Evolutionary conservation across 2,888 invertebrate genomes (phyloP), one percentile per base, ranked within the genome.

Genomic region (Dasypogon diadema): DNA sequence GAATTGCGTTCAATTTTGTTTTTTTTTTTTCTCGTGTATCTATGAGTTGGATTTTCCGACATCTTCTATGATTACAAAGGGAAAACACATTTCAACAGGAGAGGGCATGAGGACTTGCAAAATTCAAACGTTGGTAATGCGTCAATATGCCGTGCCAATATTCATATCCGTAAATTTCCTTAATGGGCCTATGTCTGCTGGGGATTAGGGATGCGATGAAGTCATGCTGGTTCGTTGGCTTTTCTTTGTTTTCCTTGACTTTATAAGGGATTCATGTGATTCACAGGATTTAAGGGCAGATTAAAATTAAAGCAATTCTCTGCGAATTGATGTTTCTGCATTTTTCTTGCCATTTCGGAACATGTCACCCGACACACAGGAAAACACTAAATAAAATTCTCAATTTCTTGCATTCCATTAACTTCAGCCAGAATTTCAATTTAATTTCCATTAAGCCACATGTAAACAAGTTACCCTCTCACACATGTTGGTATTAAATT

Each of bases 71-170:
- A 46, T n/a, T 37, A 10, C n/a, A 12, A 60, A 37, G 18, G n/a
- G 34, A 60, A 26, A 58, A n/a, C 2, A 12, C 24, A 6, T 37
- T 16, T 12, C 42, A 63, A 21, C 30, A 6, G 60, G 60, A 34
- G 37, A 34, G 37, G 16, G 70, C 10, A 14, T 14, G 51, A 16
- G n/a, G 70, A 18, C 24, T 56, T 73, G 55, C 30, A 26, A 60
- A 74, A 74, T 60, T 60, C 46, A 74, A 74, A 74, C 21, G 60
- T 22, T 18, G 30, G 56, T 74, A 74, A 76, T 77, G 77, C 76
- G 77, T 77, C 76, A 75, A 77, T 77, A 77, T 77, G 76, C 73
- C 46, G 46, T 75, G 75, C 75, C 74, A 74, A 77, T 77, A 77
- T 76, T 77, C 76, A 76, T 60, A 74, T 77, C 74, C 65, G 58